Base-by-base conservation (phyloP, 2,888 invertebrate species). In the Nomada fucata region DNA sequence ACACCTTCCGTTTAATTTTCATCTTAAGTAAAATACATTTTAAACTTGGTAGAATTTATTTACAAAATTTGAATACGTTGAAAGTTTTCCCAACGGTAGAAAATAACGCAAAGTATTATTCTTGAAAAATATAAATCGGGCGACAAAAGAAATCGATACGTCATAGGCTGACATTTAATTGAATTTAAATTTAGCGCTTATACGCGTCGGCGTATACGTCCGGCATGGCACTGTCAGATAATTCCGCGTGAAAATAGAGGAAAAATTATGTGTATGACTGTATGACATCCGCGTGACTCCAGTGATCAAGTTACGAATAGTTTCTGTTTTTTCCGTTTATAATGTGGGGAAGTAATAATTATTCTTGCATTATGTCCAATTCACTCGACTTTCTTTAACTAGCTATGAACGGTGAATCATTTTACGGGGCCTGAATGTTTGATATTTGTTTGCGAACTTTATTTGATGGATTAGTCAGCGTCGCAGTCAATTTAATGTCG, bases 161-260 rank as follows among this genome's bases (percentile, higher is more conserved):
- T 55, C 44, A 2, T 5, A 26, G 9, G 57, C 1, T 64, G 71
- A 76, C 65, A 52, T 77, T 82, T 72, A 70, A 70, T 71, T 67
- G 20, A 61, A 77, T 83, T 83, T 83, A 83, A 83, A 83, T 82
- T 82, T 83, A 83, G 83, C 83, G 83, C 65, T 74, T 29, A 11
- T 29, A 57, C 20, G 55, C 55, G 47, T 67, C 26, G 42, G 18
- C 7, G 29, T 3, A 20, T 52, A 81, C 57, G 76, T 76, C 71
- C 71, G 81, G 65, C 71, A 72, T 26, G 57, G 71, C 59, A 55
- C 47, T 76, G 59, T 65, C 67, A 50, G 75, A 80, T 80, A 81
- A 68, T 69, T 82, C 72, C 60, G 72, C 53, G 47, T 64, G 64
- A 69, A 76, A 72, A 82, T 55, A 63, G 64, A 72, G 82, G 68